Base-by-base conservation (phyloP, 2,113 vertebrate genomes). In the Barnardius zonarius region DNA sequence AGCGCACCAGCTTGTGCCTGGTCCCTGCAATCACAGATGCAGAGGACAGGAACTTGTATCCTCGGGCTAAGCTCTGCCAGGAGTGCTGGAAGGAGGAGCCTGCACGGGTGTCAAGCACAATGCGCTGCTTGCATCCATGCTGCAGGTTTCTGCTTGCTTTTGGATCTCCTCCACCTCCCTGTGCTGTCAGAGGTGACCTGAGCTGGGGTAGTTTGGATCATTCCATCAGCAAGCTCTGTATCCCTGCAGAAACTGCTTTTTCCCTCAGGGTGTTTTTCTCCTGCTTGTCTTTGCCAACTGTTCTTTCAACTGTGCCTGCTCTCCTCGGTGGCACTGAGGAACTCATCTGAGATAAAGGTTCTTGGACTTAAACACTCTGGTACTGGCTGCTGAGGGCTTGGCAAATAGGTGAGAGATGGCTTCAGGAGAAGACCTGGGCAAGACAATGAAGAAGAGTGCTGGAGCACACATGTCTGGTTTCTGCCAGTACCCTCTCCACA, bases 61-160 rank as follows among this genome's bases (percentile, higher is more conserved):
- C 77, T 52, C 7, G 0, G 54, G 85, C 88, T 80, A 43, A 88
- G 44, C 82, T 30, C 17, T 57, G 63, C 49, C 68, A 66, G 35
- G 49, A 57, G 31, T 0, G 4, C 63, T 27, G 67, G 30, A 30
- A 57, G 72, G 83, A 83, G 70, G 14, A 73, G 41, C 20, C 33
- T 74, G 54, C 1, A 4, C 0, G 2, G 13, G 10, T 13, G 4
- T 2, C 6, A 4, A 33, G 39, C 3, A 14, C 63, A n/a, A 25
- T 5, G 20, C 2, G 0, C 55, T 37, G 6, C 4, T 28, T 23
- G 17, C 31, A 22, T 31, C 46, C 39, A 2, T 4, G 52, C 52
- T 37, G 41, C 12, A 44, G 16, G 23, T 57, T 83, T 80, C 57
- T 72, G 52, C 80, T 48, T 33, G 5, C 4, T 41, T 83, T 62